phyloP scores from a whole-genome alignment of 92 coral and sea anemone species.

The Paramuricea clavata region DNA sequence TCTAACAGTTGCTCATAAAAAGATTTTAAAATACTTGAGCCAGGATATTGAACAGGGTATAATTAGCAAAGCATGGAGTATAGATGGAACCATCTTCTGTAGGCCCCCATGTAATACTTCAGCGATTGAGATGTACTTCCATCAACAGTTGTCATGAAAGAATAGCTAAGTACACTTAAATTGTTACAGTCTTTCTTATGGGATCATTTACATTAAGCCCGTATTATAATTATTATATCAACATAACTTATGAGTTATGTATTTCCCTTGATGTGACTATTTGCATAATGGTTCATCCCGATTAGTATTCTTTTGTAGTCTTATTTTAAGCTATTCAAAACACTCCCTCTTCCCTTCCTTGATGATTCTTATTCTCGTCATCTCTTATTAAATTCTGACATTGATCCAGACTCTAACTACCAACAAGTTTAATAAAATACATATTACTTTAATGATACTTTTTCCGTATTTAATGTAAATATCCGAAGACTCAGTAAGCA shows the following conservation, averaged over 20 bases:
- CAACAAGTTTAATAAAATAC: slow-evolving; percentile 53
- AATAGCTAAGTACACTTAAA: slow-evolving; percentile 46
- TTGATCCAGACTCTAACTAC: slow-evolving; percentile 64
- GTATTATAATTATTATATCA: neutral
- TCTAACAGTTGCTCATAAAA: slow-evolving; percentile 32
- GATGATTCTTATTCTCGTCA: slow-evolving; percentile 39
- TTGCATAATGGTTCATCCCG: no score
- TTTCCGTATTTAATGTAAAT: slow-evolving; percentile 49
- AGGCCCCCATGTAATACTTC: slow-evolving; percentile 48
- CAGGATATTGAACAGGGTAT: slow-evolving; percentile 51
- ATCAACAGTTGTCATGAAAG: slow-evolving; percentile 54
- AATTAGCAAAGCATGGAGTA: slow-evolving; percentile 51
- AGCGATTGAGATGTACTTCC: slow-evolving; percentile 57
- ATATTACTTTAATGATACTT: slow-evolving; percentile 1
- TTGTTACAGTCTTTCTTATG: neutral
- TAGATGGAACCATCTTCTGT: slow-evolving; percentile 48
- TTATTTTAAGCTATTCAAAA: no score
- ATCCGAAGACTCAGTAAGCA: slow-evolving; percentile 58
- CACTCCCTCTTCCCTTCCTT: slow-evolving; percentile 24
- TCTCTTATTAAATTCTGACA: slow-evolving; percentile 41
- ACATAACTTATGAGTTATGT: no score
- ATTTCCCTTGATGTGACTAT: no score
- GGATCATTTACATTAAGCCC: neutral
- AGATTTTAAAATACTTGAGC: slow-evolving; percentile 53
- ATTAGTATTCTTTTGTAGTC: no score